Evolutionary conservation across 2,888 invertebrate genomes (phyloP).

Genomic region (Bruchidius siliquastri): DNA sequence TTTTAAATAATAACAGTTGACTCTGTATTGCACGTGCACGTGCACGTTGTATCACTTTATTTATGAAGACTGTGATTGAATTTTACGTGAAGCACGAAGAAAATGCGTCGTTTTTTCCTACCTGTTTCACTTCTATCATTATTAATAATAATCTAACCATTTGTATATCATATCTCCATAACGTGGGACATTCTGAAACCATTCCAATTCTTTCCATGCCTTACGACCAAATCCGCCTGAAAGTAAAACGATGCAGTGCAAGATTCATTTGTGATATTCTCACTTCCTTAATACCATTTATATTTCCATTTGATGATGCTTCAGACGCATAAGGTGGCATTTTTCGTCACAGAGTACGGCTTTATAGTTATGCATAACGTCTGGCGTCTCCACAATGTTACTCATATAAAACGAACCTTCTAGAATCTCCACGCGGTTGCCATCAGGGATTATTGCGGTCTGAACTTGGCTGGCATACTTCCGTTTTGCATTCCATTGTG

Average conservation of each 20-base stretch:
- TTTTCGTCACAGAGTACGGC: background rate
- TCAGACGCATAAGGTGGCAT: background rate
- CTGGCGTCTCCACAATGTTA: background rate
- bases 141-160: no score
- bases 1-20: no score
- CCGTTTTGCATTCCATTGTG: background rate
- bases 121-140: no score
- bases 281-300: background rate
- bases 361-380: background rate
- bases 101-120: no score
- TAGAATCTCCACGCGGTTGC: background rate
- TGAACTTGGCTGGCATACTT: background rate
- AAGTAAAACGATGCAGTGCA: background rate
- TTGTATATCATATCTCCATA: no score
- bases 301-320: background rate
- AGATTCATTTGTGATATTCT: background rate
- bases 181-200: no score
- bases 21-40: no score
- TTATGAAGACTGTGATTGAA: no score
- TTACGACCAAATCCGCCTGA: no score
- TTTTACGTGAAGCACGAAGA: no score
- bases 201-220: no score
- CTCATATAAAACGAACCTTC: background rate
- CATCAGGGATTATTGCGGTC: background rate
- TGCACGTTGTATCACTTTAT: no score